Conservation (phyloP, 1,140 invertebrate species). For the Apis florea region DNA sequence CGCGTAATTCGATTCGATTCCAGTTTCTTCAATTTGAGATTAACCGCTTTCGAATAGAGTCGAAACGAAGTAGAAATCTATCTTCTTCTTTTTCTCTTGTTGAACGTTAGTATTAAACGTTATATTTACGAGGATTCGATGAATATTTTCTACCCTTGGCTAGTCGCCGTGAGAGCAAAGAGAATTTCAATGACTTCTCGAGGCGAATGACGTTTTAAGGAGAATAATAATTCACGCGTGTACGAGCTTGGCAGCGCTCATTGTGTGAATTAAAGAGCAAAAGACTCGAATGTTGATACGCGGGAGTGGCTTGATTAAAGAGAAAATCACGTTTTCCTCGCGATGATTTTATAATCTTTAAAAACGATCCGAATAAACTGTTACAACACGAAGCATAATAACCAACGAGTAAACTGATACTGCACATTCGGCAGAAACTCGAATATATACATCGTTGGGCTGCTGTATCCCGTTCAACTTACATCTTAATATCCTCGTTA, state of each 20-base stretch:
- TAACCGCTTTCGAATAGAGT: no score
- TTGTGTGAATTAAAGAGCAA: neutral
- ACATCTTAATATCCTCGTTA: neutral
- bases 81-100: no score
- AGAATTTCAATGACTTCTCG: neutral
- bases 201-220: neutral
- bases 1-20: no score
- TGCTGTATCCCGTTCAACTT: neutral
- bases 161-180: neutral
- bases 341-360: neutral
- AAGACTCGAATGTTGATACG: neutral
- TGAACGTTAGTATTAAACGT: no score
- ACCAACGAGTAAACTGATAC: neutral
- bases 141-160: neutral
- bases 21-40: no score
- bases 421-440: neutral
- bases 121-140: neutral
- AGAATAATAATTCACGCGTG: neutral
- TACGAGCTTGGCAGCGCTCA: no score
- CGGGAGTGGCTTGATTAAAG: neutral
- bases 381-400: neutral
- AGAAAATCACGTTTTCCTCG: neutral
- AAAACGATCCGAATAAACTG: neutral
- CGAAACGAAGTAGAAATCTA: no score
- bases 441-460: neutral